Evolutionary conservation across 2,888 invertebrate genomes (phyloP), one percentile per base, ranked within the genome.

Genomic region (Schizaphis graminum): DNA sequence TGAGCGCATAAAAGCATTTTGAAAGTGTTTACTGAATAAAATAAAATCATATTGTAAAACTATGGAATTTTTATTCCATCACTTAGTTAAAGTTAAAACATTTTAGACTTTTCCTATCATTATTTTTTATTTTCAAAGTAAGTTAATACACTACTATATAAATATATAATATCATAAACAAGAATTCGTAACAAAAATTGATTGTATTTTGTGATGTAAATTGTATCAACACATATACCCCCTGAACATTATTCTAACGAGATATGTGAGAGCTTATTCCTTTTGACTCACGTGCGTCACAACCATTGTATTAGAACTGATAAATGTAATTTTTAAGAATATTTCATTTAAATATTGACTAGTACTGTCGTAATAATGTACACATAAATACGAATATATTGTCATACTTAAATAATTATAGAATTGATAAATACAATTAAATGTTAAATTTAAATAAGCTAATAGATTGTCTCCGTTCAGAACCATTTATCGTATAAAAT

Each of bases 71-170:
- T 49, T n/a, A 61, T 90, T 49, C 49, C 53, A n/a, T 67, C 67
- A 35, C n/a, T 67, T n/a, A 26, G 90, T 67, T 67, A 67, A 90
- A 90, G 90, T 90, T 90, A 67, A 35, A 47, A 49, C 24, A 90
- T 67, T 90, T 67, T 44, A 49, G 24, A 90, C 67, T 35, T 90
- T 67, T 90, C n/a, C 44, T 41, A 67, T 90, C 44, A 90, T 90
- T 61, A 77, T 77, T 77, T 8, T 77, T 77, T 77, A 77, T 57
- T 28, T 89, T 44, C 57, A 89, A 26, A 89, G 26, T 41, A 35
- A 88, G 53, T 26, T 16, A 28, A 77, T 77, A 35, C 21, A 77
- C 21, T 77, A 35, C 77, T 21, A 7, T 21, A 77, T 35, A 77
- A 53, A 21, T 53, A 35, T 77, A 77, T 8, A 21, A 77, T 77